Evolutionary conservation across 2,797 vertebrate genomes (phyloP), one percentile per base, ranked within the genome.

Genomic region (Meriones psammophilus): DNA sequence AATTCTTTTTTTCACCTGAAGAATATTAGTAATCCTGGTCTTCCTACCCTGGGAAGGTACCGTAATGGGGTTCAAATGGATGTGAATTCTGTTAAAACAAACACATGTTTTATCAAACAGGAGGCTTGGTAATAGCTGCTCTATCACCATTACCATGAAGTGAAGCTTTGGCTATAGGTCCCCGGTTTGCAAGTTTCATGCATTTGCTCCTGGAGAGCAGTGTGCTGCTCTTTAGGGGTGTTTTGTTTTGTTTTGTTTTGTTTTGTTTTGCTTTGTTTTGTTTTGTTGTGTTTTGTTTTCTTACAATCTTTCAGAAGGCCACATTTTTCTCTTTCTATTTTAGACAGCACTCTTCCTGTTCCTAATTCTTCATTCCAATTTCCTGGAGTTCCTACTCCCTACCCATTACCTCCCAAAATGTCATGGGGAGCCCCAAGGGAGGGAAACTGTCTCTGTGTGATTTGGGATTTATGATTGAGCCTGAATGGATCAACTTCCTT

Each of bases 301-400:
- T 88, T 88, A 54, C 33, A 26, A 92, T 54, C 88, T 91, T 94
- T 88, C 36, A 88, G 73, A 92, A 78, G 85, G 56, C 66, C 74
- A 39, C 62, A n/a, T 81, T 86, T 88, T 91, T 88, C 66, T 94
- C 2, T 86, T 89, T 96, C 77, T 97, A 15, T 92, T 95, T 94
- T 80, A 90, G 81, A n/a, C 71, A 56, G 28, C 4, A 3, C 20
- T 89, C 28, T 92, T 56, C 33, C 39, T 64, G 39, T 90, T 73
- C 50, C 39, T 66, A 85, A 46, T 87, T 94, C 17, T 91, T 80
- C 28, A 80, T 77, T 94, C 71, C 60, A 42, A 33, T 74, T 94
- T 94, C 64, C 64, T 86, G 42, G 42, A n/a, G 12, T 89, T 83
- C 71, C 10, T 42, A 36, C 26, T 81, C 26, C 69, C 42, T 8